These are phyloP conservation scores for Camponotus fellah DNA, from an alignment of 2,888 invertebrate species.

Conservation along the genomic window DNA sequence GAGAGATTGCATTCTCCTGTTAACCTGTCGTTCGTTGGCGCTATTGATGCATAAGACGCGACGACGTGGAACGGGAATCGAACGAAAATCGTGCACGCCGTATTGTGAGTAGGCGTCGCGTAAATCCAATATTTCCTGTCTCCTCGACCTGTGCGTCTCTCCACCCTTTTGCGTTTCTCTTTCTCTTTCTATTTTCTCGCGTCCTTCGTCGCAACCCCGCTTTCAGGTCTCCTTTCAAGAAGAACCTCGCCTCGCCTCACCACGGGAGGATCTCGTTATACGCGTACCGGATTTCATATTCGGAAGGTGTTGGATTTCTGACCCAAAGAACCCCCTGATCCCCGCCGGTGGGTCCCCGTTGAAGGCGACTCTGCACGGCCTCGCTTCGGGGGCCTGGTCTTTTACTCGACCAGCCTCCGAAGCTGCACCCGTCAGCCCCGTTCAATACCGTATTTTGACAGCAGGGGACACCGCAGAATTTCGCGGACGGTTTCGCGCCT, in stretches of 20 bases:
- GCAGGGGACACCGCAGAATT: conserved; percentile 84
- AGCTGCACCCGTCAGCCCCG: conserved; percentile 74
- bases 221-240: conserved; percentile 71
- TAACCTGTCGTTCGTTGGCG: conserved; percentile 43
- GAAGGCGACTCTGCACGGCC: conserved; percentile 61
- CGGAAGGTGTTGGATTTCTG: conserved; percentile 82
- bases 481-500: conserved; percentile 77
- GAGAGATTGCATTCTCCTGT: conserved; percentile 14
- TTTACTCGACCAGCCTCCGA: conserved; percentile 67
- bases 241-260: conserved; percentile 71
- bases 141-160: conserved; percentile 65
- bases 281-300: conserved; percentile 75
- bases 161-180: conserved; percentile 66
- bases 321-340: conserved; percentile 75
- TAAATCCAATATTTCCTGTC: conserved; percentile 82
- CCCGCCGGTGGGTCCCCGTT: conserved; percentile 13
- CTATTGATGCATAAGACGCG: conserved; percentile 37
- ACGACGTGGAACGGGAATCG: conserved; percentile 61
- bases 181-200: conserved; percentile 65
- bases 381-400: conserved; percentile 38
- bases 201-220: conserved; percentile 48
- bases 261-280: conserved; percentile 81
- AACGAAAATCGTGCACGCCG: conserved; percentile 66
- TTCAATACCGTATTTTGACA: conserved; percentile 85
- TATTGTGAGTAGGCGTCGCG: conserved; percentile 82